These are phyloP conservation scores for Nothoprocta perdicaria DNA, from an alignment of 2,113 vertebrate species.

Conservation along the genomic window DNA sequence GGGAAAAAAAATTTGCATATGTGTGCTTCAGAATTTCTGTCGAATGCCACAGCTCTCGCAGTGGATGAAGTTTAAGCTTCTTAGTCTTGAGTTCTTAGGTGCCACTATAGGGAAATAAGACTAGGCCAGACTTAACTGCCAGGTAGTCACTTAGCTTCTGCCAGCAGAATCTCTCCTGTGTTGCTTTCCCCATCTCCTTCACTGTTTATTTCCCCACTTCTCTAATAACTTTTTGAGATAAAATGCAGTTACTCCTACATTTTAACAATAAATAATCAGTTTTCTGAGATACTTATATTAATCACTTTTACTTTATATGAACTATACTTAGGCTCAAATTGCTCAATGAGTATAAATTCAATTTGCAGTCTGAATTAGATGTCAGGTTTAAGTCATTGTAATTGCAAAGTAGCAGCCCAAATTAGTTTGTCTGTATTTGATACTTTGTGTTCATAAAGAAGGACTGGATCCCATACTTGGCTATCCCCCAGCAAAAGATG, in stretches of 20 bases:
- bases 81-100: neutral
- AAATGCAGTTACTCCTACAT: neutral
- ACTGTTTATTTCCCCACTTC: neutral
- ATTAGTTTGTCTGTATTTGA: accelerated
- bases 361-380: neutral
- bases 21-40: conserved; percentile 28
- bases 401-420: neutral
- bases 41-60: neutral
- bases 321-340: neutral
- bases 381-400: neutral
- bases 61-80: conserved; percentile 13
- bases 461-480: neutral
- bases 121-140: neutral
- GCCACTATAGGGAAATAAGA: neutral
- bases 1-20: neutral
- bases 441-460: neutral
- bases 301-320: neutral
- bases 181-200: neutral
- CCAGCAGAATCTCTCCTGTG: neutral
- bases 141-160: neutral
- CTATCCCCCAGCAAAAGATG: neutral
- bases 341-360: neutral
- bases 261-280: neutral
- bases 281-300: neutral
- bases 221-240: neutral